Conservation (phyloP, 2,888 invertebrate genomes). For the Marronus borbonicus region DNA sequence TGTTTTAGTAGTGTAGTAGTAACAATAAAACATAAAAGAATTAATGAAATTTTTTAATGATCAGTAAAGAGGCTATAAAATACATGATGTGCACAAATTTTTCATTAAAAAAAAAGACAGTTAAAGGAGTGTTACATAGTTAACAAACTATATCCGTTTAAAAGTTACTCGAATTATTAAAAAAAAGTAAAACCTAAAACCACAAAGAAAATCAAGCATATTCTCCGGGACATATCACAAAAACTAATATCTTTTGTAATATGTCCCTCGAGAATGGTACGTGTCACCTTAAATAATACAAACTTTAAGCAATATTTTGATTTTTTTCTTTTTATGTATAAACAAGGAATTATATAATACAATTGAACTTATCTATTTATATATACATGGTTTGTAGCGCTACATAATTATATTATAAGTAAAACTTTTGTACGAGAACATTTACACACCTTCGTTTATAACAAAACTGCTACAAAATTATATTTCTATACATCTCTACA, state of each 20-base stretch:
- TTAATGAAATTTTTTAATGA: conserved; percentile 54
- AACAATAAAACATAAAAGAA: conserved; percentile 39
- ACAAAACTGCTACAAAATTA: conserved; percentile 40
- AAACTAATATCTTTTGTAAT: not conserved
- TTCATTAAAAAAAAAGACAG: conserved; percentile 48
- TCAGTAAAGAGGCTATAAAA: conserved; percentile 52
- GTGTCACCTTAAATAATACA: conserved; percentile 27
- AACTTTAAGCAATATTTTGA: conserved; percentile 29
- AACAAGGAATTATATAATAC: conserved; percentile 41
- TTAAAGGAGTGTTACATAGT: conserved; percentile 36
- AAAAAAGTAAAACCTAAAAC: conserved; percentile 37
- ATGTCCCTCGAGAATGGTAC: conserved; percentile 20
- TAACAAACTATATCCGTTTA: conserved; percentile 51
- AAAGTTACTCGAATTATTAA: conserved; percentile 28
- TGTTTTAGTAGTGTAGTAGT: not conserved
- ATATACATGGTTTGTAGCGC: conserved; percentile 42
- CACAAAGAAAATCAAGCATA: conserved; percentile 25
- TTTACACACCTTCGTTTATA: conserved; percentile 24
- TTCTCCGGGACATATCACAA: not conserved
- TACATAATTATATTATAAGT: conserved; percentile 40
- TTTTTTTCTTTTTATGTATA: conserved; percentile 21
- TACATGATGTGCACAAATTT: conserved; percentile 52
- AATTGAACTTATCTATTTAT: conserved; percentile 41
- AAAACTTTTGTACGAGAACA: conserved; percentile 39
- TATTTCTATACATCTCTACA: conserved; percentile 43